Percentiles rank a stretch among this genome's conserved stretches.
phyloP scores from a whole-genome alignment of 2,888 invertebrate genomes.

The Thyatira batis region DNA sequence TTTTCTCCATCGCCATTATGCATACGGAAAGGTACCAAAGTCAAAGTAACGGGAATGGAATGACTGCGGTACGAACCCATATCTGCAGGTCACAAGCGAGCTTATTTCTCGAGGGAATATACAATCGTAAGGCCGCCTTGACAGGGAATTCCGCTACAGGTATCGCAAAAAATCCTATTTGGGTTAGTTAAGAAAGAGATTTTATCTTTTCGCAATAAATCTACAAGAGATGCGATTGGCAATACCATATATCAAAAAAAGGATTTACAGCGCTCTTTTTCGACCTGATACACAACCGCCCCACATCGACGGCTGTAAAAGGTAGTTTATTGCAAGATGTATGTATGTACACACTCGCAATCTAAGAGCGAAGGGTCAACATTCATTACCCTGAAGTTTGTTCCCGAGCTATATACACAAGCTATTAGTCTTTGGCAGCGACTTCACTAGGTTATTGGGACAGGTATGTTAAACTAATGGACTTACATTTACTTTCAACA shows the following conservation, averaged over 20 bases:
- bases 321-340: not conserved
- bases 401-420: conserved; percentile 36
- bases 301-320: not conserved
- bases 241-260: not conserved
- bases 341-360: not conserved
- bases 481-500: conserved; percentile 1
- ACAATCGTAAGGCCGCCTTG: not conserved
- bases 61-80: not conserved
- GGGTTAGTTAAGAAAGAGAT: not conserved
- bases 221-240: not conserved
- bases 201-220: not conserved
- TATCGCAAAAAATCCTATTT: not conserved
- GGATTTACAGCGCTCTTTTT: not conserved
- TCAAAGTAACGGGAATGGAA: not conserved
- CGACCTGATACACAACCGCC: not conserved
- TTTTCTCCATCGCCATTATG: not conserved
- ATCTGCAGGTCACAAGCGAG: not conserved
- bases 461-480: conserved; percentile 35
- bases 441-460: conserved; percentile 50
- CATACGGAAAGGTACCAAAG: not conserved
- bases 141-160: not conserved
- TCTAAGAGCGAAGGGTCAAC: conserved; percentile 30
- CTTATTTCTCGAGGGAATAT: not conserved
- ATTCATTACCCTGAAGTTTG: conserved; percentile 42
- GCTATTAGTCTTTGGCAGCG: conserved; percentile 48